phyloP scores from a whole-genome alignment of 2,888 invertebrate genomes.

The Mamestra brassicae region DNA sequence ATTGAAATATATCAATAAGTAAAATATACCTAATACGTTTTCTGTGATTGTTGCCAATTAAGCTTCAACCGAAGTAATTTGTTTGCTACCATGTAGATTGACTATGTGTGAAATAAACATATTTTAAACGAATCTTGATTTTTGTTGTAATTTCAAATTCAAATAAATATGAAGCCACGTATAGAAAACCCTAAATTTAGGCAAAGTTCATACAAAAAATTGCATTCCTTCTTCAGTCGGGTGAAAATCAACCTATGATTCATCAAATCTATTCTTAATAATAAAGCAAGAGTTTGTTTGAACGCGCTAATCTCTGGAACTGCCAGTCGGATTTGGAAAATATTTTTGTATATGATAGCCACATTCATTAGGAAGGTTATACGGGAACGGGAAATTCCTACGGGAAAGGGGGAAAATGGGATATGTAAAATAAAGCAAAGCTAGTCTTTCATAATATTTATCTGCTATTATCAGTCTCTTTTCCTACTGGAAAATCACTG shows the following conservation, averaged over 20 bases:
- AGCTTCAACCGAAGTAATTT: neutral
- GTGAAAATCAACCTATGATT: no score
- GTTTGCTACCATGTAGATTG: constrained; percentile 19
- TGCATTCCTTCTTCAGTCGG: neutral
- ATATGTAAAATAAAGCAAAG: no score
- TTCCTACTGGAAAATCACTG: neutral
- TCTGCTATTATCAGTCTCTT: neutral
- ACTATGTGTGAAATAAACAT: constrained; percentile 22
- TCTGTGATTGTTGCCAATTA: constrained; percentile 13
- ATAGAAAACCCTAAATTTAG: neutral
- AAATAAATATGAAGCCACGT: neutral
- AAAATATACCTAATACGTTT: constrained; percentile 1
- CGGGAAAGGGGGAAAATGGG: no score
- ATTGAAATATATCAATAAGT: neutral
- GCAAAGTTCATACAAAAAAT: neutral
- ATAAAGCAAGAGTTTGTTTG: no score
- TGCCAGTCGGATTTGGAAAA: no score
- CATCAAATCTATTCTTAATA: no score
- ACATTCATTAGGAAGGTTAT: no score
- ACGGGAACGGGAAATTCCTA: no score
- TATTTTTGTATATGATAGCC: no score
- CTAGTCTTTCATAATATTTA: no score
- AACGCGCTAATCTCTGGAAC: no score
- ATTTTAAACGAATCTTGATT: neutral
- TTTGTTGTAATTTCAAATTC: neutral